Conservation (phyloP, 2,113 vertebrate species). For the Glaucidium brasilianum region DNA sequence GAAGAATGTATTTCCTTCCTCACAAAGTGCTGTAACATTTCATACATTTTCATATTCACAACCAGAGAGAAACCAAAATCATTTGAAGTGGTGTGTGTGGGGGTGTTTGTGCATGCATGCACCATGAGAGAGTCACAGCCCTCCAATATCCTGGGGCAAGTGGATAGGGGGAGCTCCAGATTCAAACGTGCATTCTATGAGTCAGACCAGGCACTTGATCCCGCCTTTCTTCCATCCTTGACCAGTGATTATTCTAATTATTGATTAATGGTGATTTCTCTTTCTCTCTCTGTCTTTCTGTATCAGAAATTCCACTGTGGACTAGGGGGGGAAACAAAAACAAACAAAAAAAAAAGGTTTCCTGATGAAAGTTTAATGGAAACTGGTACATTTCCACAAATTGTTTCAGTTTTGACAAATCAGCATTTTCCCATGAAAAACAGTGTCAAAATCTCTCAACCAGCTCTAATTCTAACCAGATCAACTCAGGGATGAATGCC, state of each 20-base stretch:
- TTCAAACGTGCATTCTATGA: neutral
- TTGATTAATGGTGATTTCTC: neutral
- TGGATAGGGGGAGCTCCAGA: constrained; percentile 32
- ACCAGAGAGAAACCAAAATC: neutral
- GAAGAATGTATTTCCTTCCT: neutral
- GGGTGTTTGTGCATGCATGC: neutral
- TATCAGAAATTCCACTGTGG: neutral
- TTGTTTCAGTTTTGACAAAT: constrained; percentile 64
- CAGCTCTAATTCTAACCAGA: constrained; percentile 50
- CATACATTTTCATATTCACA: neutral
- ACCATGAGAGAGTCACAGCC: neutral
- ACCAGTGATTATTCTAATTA: neutral
- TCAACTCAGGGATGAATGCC: constrained; percentile 48
- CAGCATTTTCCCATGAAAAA: constrained; percentile 67
- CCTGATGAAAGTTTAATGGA: constrained; percentile 46
- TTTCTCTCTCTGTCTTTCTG: neutral
- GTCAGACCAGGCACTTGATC: neutral
- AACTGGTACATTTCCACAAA: constrained; percentile 62
- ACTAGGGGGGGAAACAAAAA: neutral
- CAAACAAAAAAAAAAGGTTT: neutral
- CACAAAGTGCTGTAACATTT: neutral
- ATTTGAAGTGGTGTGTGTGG: neutral
- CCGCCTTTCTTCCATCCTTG: neutral
- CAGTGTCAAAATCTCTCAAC: constrained; percentile 45
- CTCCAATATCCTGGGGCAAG: neutral